Evolutionary conservation across 2,888 invertebrate species (phyloP), one percentile per base, ranked within the genome.

Genomic region (Nomada ferruginata): DNA sequence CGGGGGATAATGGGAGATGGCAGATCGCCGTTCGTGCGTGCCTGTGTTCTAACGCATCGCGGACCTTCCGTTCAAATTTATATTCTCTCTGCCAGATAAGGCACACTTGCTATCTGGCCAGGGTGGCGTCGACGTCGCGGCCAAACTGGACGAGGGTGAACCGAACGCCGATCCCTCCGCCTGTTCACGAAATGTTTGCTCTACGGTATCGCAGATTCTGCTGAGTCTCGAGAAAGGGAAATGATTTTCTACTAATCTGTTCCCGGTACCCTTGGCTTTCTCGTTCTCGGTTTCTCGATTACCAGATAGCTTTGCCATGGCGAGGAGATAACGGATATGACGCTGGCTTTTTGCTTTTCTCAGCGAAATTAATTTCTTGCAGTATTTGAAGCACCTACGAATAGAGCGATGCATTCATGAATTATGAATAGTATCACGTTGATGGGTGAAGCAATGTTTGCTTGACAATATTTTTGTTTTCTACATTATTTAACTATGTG

Each of bases 11-110:
- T 90, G 85, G 87, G 76, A 87, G 87, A 90, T 85, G 84, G 82
- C 83, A 76, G 89, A 88, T 87, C 86, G 81, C 60, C 77, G 83
- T 89, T 83, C 88, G 87, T 86, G 82, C 81, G 82, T 68, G 64
- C 74, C 76, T 26, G 69, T 57, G 61, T 72, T 68, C 73, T 85
- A 90, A 89, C 83, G 84, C 89, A 89, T 86, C 79, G 90, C 76
- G 72, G 81, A 66, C 84, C 83, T 89, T 84, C 78, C 84, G 76
- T 68, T 74, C 57, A 86, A 91, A 90, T 90, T 91, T 90, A 90
- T 90, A 89, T 90, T 88, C 86, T 76, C 86, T 75, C 70, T 63
- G 71, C 78, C 64, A 89, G 90, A 91, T 91, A 91, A 91, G 90
- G 89, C 89, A 91, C 90, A 91, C 82, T 84, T 76, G 83, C 83